These are phyloP conservation scores for Ctena decussata DNA, from an alignment of 2,888 invertebrate genomes.

Conservation along the genomic window DNA sequence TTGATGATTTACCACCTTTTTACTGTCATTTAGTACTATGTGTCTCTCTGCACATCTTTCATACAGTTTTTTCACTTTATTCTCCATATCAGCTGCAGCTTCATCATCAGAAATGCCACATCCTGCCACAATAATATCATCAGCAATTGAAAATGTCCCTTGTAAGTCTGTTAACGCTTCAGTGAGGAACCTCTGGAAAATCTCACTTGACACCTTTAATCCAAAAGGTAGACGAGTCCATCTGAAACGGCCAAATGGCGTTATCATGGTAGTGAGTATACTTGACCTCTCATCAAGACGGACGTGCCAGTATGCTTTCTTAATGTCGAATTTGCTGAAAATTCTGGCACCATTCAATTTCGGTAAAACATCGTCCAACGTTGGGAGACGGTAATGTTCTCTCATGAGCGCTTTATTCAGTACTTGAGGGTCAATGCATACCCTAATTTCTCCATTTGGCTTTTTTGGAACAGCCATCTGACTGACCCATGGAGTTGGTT, in stretches of 20 bases:
- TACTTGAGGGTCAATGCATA: conserved; percentile 68
- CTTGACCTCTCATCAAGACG: conserved; percentile 29
- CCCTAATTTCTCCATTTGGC: conserved; percentile 55
- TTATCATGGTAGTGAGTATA: conserved; percentile 33
- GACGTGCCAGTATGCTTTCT: conserved; percentile 51
- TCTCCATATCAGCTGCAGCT: conserved; percentile 36
- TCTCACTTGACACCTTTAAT: conserved; percentile 43
- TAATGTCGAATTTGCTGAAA: conserved; percentile 52
- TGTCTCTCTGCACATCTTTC: conserved; percentile 16
- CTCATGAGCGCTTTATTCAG: conserved; percentile 52
- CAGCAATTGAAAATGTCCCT: conserved; percentile 48
- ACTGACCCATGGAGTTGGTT: conserved; percentile 71
- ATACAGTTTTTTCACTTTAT: no score
- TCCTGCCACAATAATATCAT: conserved; percentile 57
- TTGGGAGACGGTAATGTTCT: conserved; percentile 39
- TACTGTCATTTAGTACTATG: conserved; percentile 41
- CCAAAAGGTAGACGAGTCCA: conserved; percentile 66
- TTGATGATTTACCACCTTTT: conserved; percentile 24
- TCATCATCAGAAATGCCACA: conserved; percentile 55
- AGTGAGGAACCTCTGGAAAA: conserved; percentile 51
- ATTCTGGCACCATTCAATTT: conserved; percentile 37
- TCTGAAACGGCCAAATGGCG: conserved; percentile 39
- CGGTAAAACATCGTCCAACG: conserved; percentile 44
- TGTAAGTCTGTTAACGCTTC: conserved; percentile 44
- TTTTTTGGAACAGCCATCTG: conserved; percentile 51